Evolutionary conservation across 2,113 vertebrate species (phyloP).

Genomic region (Eudyptes chrysolophus): DNA sequence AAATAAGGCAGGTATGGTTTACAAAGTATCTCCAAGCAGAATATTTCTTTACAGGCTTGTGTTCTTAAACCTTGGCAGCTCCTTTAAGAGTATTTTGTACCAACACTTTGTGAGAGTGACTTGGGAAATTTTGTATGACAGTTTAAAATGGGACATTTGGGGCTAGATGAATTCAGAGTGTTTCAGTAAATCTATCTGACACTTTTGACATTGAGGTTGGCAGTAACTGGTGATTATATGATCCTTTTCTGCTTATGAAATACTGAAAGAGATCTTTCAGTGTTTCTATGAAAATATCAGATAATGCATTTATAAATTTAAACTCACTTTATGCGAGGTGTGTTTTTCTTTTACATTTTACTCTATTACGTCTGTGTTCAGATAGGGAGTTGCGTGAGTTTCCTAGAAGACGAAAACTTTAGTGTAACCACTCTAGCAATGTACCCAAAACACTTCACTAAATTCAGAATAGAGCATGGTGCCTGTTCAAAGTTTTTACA

Average conservation of each 20-base stretch:
- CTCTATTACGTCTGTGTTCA: rapidly evolving
- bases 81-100: neutral
- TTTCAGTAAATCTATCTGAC: neutral
- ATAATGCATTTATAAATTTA: neutral
- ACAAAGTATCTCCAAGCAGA: neutral
- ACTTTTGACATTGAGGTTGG: neutral
- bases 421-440: neutral
- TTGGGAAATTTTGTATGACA: neutral
- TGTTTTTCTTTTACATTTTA: neutral
- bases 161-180: neutral
- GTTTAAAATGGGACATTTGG: neutral
- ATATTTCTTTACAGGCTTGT: neutral
- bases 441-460: neutral
- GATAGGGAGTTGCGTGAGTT: neutral
- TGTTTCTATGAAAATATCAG: neutral
- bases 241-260: neutral
- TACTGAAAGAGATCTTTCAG: neutral
- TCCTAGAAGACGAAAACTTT: neutral
- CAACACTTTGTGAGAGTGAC: neutral
- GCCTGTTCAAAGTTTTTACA: neutral
- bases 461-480: neutral
- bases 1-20: neutral
- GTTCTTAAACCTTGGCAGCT: neutral
- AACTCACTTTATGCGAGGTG: neutral
- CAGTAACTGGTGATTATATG: neutral